Base-by-base conservation (phyloP, 2,888 invertebrate species). In the Fissipunctia ypsillon region DNA sequence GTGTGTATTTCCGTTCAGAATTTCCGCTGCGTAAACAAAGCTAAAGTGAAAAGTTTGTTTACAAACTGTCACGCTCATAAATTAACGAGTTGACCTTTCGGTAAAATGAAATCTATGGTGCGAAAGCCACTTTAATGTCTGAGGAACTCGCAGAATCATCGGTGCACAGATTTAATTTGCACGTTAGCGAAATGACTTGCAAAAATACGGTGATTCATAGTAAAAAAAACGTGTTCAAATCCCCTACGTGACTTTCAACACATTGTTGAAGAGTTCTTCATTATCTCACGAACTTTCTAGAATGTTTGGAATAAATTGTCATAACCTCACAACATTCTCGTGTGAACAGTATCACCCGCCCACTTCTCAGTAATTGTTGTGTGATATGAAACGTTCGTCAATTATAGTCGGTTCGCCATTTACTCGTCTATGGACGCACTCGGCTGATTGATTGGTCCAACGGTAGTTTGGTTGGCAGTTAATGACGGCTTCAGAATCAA, bases 271-370 rank as follows among this genome's bases (percentile, higher is more conserved):
- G 31, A 28, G 25, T 64, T 64, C 59, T 67, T 68, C 65, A 75
- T 80, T 80, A 80, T 87, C 86, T 50, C 86, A 87, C 79, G 74
- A 78, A 86, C 86, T 86, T 86, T 86, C 86, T 81, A 79, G 73
- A 74, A 74, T 38, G 81, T 70, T 74, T 56, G 65, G 50, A 73
- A 79, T 84, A 71, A 72, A 74, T 68, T 86, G 88, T 78, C 84
- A 76, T 76, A 74, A 69, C 9, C 28, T 28, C 31, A 45, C 25
- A 16, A 41, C 38, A 60, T 66, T 74, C 61, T 76, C 87, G 74
- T 87, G 88, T 80, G 88, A 87, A 87, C 61, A 43, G 59, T 74
- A 54, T 69, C 72, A 72, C 28, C 25, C 54, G 69, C 10, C 19
- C 19, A 54, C 31, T 72, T 35, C 50, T 60, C 41, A 14, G 70